Evolutionary conservation across 2,113 vertebrate genomes (phyloP).

Genomic region (Mesocricetus auratus): DNA sequence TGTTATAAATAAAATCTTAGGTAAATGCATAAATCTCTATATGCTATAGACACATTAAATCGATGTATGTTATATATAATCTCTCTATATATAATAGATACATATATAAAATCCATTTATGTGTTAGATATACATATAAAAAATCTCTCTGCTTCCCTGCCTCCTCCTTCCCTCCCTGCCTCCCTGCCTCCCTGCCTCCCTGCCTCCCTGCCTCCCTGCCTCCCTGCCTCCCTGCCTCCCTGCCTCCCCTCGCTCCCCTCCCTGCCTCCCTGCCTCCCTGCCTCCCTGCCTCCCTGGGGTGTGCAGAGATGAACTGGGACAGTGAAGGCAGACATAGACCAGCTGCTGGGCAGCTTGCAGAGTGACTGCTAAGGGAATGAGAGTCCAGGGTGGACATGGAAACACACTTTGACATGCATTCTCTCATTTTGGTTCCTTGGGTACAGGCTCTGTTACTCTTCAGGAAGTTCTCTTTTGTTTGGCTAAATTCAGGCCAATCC

Average conservation of each 20-base stretch:
- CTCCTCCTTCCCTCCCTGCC: no score
- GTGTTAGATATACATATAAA: neutral
- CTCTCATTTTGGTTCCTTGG: neutral
- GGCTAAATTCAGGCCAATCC: neutral
- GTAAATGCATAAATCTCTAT: neutral
- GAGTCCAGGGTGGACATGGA: neutral
- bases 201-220: no score
- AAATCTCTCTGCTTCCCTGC: no score
- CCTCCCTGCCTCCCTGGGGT: no score
- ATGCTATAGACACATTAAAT: neutral
- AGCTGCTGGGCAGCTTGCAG: neutral
- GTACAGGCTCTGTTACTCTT: neutral
- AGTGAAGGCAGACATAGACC: neutral
- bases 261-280: no score
- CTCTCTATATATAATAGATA: neutral
- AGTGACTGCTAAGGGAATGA: neutral
- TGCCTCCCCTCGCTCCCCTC: no score
- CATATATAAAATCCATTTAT: neutral
- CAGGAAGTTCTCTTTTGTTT: neutral
- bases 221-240: no score
- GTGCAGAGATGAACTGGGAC: neutral
- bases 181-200: no score
- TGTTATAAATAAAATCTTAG: neutral
- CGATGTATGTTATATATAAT: neutral
- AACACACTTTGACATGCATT: neutral